Percentiles rank a stretch among this genome's conserved stretches.
Evolutionary conservation across 2,888 invertebrate genomes (phyloP).

Genomic region (Ectemnius cavifrons): DNA sequence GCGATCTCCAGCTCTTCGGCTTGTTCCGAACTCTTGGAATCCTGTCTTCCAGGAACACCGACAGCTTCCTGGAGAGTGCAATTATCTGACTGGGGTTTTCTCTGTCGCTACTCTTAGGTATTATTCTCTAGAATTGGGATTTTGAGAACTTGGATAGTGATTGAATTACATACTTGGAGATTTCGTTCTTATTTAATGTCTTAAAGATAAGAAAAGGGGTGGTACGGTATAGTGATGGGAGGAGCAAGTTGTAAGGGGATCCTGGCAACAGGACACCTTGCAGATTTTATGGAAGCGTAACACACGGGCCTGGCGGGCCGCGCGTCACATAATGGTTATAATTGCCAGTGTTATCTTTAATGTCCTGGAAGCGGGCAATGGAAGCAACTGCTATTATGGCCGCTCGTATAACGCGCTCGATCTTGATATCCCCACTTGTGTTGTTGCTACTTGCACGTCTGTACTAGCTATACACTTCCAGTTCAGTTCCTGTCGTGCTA

Average conservation of each 20-base stretch:
- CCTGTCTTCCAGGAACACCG: too few species aligned
- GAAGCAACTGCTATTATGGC: conserved; percentile 71
- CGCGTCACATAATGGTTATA: conserved; percentile 70
- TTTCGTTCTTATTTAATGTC: too few species aligned
- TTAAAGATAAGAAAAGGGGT: too few species aligned
- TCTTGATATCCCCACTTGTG: conserved; percentile 73
- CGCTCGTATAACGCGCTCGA: conserved; percentile 72
- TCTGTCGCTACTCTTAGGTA: too few species aligned
- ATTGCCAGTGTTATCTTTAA: conserved; percentile 74
- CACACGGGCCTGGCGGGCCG: conserved; percentile 7
- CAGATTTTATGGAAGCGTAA: conserved; percentile 64
- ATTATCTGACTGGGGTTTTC: too few species aligned
- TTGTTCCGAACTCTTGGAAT: too few species aligned
- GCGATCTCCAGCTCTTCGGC: too few species aligned
- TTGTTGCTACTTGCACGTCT: too few species aligned
- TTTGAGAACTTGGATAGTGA: conserved; percentile 15
- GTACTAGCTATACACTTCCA: too few species aligned
- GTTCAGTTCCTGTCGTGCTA: neutral
- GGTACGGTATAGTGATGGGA: too few species aligned
- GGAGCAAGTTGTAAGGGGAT: conserved; percentile 24
- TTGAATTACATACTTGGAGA: neutral
- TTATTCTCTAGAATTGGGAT: conserved; percentile 1
- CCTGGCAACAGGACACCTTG: conserved; percentile 28
- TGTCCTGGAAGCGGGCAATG: conserved; percentile 71
- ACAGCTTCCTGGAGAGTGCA: too few species aligned